Conservation (phyloP, 2,113 vertebrate genomes). For the Hippoglossus stenolepis region DNA sequence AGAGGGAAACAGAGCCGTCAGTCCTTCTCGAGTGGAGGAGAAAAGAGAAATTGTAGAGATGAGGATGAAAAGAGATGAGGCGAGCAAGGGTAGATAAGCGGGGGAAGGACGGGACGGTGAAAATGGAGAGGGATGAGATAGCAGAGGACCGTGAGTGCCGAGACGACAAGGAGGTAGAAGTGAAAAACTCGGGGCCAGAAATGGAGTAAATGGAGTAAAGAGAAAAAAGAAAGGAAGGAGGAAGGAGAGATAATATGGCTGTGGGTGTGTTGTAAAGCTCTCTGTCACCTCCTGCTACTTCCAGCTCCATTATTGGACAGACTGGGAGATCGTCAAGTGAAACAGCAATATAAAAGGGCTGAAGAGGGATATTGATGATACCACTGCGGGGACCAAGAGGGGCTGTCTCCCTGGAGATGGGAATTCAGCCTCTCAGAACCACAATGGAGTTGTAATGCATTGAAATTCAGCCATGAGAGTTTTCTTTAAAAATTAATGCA, state of each 20-base stretch:
- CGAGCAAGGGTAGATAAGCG: conserved; percentile 51
- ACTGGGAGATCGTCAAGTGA: conserved; percentile 32
- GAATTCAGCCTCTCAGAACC: conserved; percentile 19
- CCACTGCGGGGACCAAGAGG: conserved; percentile 20
- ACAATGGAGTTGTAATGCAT: no score
- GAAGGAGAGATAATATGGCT: conserved; percentile 22
- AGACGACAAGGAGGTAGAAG: conserved; percentile 13
- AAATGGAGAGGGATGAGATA: conserved; percentile 49
- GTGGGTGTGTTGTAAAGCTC: conserved; percentile 37
- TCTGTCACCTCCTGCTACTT: conserved; percentile 20
- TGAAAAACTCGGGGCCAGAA: conserved; percentile 29
- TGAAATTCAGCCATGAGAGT: neutral
- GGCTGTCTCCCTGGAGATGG: conserved; percentile 10
- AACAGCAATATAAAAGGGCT: conserved; percentile 50
- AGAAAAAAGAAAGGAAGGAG: conserved; percentile 13
- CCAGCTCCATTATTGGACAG: conserved; percentile 38
- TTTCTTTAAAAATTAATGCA: neutral
- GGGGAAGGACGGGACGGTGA: conserved; percentile 18
- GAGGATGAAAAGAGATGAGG: conserved; percentile 20
- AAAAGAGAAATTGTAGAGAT: conserved; percentile 1
- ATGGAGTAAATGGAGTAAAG: neutral
- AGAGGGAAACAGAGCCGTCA: conserved; percentile 6
- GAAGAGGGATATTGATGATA: conserved; percentile 53
- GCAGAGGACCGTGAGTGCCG: neutral
- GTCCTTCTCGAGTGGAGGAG: conserved; percentile 12